Evolutionary conservation across 1,140 invertebrate genomes (phyloP).

Genomic region (Acromyrmex charruanus): DNA sequence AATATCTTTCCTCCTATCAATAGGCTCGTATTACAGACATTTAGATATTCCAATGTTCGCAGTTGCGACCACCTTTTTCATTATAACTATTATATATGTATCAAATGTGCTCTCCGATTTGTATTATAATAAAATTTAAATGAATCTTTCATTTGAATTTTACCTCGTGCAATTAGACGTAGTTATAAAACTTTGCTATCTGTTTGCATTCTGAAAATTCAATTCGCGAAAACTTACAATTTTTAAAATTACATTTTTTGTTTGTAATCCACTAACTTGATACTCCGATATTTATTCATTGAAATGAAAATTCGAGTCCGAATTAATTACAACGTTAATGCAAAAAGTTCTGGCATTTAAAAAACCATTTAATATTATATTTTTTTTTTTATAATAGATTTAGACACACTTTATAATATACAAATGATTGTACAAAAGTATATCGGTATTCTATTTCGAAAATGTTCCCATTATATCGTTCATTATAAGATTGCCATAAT

Average conservation of each 20-base stretch:
- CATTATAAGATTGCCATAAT: background rate
- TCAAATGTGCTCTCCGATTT: background rate
- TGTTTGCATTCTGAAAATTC: background rate
- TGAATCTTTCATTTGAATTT: background rate
- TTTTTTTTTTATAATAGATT: background rate
- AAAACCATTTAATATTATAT: slow-evolving; percentile 8
- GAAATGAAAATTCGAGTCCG: background rate
- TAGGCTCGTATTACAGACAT: background rate
- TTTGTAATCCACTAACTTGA: background rate
- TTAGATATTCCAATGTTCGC: background rate
- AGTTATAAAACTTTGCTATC: background rate
- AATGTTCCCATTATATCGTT: background rate
- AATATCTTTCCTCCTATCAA: background rate
- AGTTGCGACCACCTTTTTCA: background rate
- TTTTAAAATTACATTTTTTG: background rate
- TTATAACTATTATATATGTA: background rate
- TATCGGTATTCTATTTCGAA: background rate
- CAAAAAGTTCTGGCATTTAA: background rate
- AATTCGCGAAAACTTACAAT: background rate
- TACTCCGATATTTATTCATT: background rate
- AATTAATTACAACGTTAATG: background rate
- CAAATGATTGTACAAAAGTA: background rate
- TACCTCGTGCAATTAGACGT: background rate
- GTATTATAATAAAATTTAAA: background rate
- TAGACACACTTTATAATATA: background rate